Evolutionary conservation across 2,113 vertebrate species (phyloP).

Genomic region (Pungitius pungitius): DNA sequence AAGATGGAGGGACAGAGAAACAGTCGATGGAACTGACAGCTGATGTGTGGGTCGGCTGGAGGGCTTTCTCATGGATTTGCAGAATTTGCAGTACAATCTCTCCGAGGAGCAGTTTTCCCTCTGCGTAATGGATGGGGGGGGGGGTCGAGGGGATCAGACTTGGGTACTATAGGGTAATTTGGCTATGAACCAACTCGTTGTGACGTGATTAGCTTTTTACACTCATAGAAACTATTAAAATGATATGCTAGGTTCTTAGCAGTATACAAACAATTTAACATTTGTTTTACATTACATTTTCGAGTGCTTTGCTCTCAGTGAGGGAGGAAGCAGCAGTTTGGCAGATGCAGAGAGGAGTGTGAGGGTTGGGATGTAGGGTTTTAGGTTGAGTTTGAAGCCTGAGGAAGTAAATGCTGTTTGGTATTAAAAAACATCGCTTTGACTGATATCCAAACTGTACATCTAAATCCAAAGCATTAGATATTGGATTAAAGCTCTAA

Average conservation of each 20-base stretch:
- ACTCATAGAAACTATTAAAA: neutral
- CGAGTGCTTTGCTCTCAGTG: too few species aligned
- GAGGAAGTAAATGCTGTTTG: neutral
- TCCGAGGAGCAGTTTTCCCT: constrained; percentile 54
- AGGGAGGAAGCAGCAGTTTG: too few species aligned
- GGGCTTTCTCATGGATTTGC: constrained; percentile 62
- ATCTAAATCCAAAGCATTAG: neutral
- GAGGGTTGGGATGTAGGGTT: too few species aligned
- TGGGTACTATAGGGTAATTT: neutral
- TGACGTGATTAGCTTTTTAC: constrained; percentile 21
- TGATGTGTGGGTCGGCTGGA: constrained; percentile 39
- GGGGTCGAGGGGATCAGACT: constrained; percentile 39
- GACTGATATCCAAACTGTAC: neutral
- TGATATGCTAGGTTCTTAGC: neutral
- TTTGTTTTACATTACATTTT: too few species aligned
- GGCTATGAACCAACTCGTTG: neutral
- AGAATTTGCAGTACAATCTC: constrained; percentile 67
- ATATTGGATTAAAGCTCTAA: neutral
- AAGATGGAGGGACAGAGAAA: neutral
- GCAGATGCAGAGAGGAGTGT: too few species aligned
- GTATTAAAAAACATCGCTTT: neutral
- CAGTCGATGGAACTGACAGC: constrained; percentile 44
- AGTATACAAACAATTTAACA: neutral
- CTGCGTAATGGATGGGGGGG: constrained; percentile 64
- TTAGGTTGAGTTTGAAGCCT: neutral